A percentile compares a stretch with the other conserved stretches of the same genome.
phyloP scores from a whole-genome alignment of 2,888 invertebrate species.

The Teleiodes luculella region DNA sequence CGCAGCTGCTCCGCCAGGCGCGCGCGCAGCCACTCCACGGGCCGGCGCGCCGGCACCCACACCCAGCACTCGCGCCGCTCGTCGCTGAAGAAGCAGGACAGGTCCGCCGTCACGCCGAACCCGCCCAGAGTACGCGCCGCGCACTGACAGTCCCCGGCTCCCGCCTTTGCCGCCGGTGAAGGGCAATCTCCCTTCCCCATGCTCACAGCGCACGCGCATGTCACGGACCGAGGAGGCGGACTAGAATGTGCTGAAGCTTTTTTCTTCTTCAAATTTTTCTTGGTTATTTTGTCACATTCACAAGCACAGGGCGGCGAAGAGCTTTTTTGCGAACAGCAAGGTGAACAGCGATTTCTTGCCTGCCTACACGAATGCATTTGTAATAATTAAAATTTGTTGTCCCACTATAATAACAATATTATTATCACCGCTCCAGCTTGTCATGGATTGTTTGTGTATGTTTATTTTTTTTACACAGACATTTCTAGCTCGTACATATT shows the following conservation, averaged over 20 bases:
- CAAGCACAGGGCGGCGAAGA: no score
- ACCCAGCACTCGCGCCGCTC: conserved; percentile 34
- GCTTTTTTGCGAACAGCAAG: no score
- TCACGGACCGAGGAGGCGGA: background rate
- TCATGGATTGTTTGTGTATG: no score
- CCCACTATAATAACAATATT: no score
- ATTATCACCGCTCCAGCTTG: no score
- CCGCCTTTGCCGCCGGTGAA: background rate
- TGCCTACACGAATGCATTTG: no score
- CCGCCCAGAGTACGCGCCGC: background rate
- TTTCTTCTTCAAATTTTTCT: background rate
- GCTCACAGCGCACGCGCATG: background rate
- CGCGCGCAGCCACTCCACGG: conserved; percentile 44
- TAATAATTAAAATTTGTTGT: no score
- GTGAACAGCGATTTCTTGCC: no score
- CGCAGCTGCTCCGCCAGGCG: conserved; percentile 40
- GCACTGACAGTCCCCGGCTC: background rate
- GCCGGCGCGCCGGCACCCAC: conserved; percentile 35
- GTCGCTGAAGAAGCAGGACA: background rate
- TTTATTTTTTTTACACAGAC: no score
- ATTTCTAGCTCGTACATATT: no score
- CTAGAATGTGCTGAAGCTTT: no score
- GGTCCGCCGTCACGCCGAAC: conserved; percentile 23
- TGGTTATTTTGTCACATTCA: no score
- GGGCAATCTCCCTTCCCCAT: background rate